A percentile compares a stretch with the other conserved stretches of the same genome.
Evolutionary conservation across 2,113 vertebrate species (phyloP).

Genomic region (Stigmatopora nigra): DNA sequence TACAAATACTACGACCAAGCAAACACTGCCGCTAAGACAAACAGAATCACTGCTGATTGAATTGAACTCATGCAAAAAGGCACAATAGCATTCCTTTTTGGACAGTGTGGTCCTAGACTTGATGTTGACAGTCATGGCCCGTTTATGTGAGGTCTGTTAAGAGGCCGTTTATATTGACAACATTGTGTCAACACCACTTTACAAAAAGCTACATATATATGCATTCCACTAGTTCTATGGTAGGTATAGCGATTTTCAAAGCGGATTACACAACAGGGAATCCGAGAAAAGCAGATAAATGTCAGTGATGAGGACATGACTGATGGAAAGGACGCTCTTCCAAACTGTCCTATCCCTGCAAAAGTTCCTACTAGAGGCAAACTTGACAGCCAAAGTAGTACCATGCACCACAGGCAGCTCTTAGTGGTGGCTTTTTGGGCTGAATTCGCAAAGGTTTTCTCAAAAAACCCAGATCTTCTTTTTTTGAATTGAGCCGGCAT

Average conservation of each 20-base stretch:
- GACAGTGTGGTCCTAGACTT: conserved; percentile 24
- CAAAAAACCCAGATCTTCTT: too few species aligned
- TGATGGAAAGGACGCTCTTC: too few species aligned
- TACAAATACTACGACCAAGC: conserved; percentile 21
- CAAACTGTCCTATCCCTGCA: too few species aligned
- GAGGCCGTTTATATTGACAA: conserved; percentile 33
- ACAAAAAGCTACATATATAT: conserved; percentile 2
- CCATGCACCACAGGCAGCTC: too few species aligned
- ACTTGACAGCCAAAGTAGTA: too few species aligned
- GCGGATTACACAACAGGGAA: not conserved
- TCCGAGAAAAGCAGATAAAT: too few species aligned
- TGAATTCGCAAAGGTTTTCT: too few species aligned
- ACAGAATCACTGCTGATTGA: conserved; percentile 22
- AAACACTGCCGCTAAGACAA: conserved; percentile 35
- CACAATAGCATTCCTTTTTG: conserved; percentile 17
- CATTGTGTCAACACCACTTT: conserved; percentile 20
- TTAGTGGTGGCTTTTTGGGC: too few species aligned
- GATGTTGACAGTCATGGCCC: conserved; percentile 13
- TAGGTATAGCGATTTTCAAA: not conserved
- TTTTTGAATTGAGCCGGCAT: too few species aligned
- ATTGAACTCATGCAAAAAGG: conserved; percentile 3
- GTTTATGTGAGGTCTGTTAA: conserved; percentile 32
- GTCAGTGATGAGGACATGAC: too few species aligned
- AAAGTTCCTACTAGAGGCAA: too few species aligned
- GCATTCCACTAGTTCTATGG: not conserved